These are phyloP conservation scores for Tachina grossa DNA, from an alignment of 2,888 invertebrate species.

Conservation along the genomic window DNA sequence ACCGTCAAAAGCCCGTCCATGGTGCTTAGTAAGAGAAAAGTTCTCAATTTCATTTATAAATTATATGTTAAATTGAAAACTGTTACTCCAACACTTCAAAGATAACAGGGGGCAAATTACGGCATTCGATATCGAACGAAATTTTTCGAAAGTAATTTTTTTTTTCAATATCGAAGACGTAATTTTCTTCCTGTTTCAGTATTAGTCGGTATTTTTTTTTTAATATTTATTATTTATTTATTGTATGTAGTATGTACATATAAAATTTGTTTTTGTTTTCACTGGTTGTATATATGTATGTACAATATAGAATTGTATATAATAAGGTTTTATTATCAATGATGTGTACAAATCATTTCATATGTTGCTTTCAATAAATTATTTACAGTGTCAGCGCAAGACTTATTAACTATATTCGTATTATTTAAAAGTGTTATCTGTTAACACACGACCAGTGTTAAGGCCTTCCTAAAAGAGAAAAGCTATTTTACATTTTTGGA, in stretches of 20 bases:
- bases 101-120: too few species aligned
- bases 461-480: not conserved
- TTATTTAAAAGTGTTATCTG: constrained; percentile 22
- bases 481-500: too few species aligned
- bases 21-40: not conserved
- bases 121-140: too few species aligned
- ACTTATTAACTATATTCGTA: constrained; percentile 77
- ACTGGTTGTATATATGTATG: constrained; percentile 39
- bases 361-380: constrained; percentile 74
- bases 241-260: constrained; percentile 42
- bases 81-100: too few species aligned
- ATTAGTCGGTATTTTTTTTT: not conserved
- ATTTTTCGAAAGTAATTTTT: too few species aligned
- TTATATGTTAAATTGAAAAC: too few species aligned
- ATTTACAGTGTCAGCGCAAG: constrained; percentile 80
- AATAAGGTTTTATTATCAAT: constrained; percentile 41
- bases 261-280: constrained; percentile 57
- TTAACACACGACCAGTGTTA: constrained; percentile 13
- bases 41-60: too few species aligned
- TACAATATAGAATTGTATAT: constrained; percentile 58
- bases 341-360: constrained; percentile 34
- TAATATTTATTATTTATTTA: not conserved
- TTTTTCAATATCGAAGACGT: too few species aligned
- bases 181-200: too few species aligned
- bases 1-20: not conserved